Evolutionary conservation across 2,797 vertebrate genomes (phyloP), one percentile per base, ranked within the genome.

Genomic region (Bucorvus abyssinicus): DNA sequence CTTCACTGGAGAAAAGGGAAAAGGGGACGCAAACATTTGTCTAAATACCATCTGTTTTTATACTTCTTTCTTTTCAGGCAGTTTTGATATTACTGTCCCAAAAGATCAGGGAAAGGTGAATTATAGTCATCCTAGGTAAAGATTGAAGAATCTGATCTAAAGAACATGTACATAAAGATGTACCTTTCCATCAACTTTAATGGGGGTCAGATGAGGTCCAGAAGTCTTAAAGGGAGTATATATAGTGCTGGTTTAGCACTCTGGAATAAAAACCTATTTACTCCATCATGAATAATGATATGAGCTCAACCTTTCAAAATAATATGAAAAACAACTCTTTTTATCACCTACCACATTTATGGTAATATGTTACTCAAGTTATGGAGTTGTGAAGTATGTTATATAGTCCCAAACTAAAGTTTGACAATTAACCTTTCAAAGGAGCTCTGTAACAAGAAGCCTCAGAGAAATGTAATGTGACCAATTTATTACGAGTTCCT

Each of bases 231-330:
- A 84, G 36, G 68, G 45, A 38, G 32, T 83, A 84, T 92, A 94
- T 94, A 90, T 92, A 87, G 36, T 67, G 60, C 53, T 84, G n/a
- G n/a, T 56, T 68, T 92, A 89, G 60, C 74, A 57, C 23, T 52
- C 34, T 88, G 63, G 57, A 96, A 95, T 83, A 84, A 93, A 96
- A 94, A 76, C 23, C 32, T 83, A 87, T 96, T 96, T 95, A 96
- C 82, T 94, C 40, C 94, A 65, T 81, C 18, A 74, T 91, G 60
- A 97, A 96, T 96, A 96, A 95, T 36, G 49, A 96, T 71, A 96
- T 74, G 40, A 65, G 76, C 55, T 92, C 93, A 63, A 64, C 47
- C 47, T 94, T 96, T 93, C 56, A 90, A 96, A 95, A 67, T 59
- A 81, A 55, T 76, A 82, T 94, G 45, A 95, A 95, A 96, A 94